phyloP scores from a whole-genome alignment of 2,113 vertebrate species.

The Aramus guarauna region DNA sequence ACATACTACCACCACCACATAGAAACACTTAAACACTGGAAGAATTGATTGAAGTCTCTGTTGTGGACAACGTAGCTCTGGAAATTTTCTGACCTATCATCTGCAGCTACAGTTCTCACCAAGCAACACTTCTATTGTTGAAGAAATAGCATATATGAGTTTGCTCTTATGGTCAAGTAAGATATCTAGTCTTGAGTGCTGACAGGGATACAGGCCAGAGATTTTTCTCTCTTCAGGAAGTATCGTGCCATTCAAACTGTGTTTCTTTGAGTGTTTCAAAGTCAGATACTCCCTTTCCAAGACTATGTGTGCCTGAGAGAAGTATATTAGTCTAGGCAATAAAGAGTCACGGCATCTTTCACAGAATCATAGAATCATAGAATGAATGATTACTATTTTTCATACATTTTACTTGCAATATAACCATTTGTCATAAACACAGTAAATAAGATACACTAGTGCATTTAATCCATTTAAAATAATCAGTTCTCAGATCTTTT shows the following conservation, averaged over 20 bases:
- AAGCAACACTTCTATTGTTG: not conserved
- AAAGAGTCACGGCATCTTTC: not conserved
- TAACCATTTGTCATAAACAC: not conserved
- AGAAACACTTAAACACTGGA: slow-evolving; percentile 45
- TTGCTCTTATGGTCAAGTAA: not conserved
- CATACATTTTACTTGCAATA: not conserved
- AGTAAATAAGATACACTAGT: not conserved
- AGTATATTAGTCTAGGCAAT: not conserved
- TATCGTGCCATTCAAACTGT: not conserved
- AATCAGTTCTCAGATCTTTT: not conserved
- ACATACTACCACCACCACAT: slow-evolving; percentile 37
- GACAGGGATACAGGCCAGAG: not conserved
- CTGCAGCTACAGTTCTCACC: slow-evolving; percentile 12
- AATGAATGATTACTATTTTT: not conserved
- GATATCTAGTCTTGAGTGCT: slow-evolving; percentile 1
- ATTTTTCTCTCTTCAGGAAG: slow-evolving; percentile 19
- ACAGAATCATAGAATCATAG: too few species aligned
- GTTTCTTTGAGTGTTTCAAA: not conserved
- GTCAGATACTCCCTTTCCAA: not conserved
- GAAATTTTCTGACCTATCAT: slow-evolving; percentile 48
- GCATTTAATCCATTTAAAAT: not conserved
- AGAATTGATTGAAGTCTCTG: slow-evolving; percentile 20
- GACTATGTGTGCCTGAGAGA: not conserved
- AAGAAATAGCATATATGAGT: not conserved
- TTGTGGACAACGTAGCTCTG: not conserved